phyloP scores from a whole-genome alignment of 2,113 vertebrate genomes.

The Trematocara nigrifrons region DNA sequence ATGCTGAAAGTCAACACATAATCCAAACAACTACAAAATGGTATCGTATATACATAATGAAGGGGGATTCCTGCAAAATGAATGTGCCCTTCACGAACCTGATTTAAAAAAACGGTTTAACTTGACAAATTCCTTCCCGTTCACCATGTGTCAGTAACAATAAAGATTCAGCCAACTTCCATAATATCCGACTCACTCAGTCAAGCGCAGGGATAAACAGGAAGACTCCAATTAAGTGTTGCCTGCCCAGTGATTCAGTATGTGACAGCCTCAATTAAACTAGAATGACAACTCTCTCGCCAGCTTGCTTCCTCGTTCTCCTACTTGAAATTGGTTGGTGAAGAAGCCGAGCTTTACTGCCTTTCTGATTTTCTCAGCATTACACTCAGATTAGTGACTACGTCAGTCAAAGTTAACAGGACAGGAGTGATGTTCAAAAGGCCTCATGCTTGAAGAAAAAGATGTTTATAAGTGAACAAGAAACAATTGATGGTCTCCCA shows the following conservation, averaged over 20 bases:
- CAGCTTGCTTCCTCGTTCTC: neutral
- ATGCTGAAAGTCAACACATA: neutral
- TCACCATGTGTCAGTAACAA: conserved; percentile 3
- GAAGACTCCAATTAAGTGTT: conserved; percentile 33
- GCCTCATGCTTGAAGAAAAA: neutral
- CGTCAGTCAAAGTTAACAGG: conserved; percentile 37
- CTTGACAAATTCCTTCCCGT: neutral
- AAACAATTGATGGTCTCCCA: neutral
- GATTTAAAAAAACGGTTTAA: neutral
- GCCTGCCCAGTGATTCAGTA: conserved; percentile 27
- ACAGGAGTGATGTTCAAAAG: neutral
- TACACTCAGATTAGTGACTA: conserved; percentile 18
- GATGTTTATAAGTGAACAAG: neutral
- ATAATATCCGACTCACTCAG: conserved; percentile 4
- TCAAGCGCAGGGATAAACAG: conserved; percentile 21
- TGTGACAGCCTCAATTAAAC: conserved; percentile 52
- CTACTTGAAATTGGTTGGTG: neutral
- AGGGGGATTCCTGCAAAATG: neutral
- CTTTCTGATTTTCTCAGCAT: conserved; percentile 18
- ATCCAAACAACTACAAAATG: neutral
- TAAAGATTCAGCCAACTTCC: neutral
- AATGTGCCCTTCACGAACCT: neutral
- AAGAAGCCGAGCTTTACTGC: conserved; percentile 27
- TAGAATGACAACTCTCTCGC: conserved; percentile 20
- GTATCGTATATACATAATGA: neutral